Percentiles rank a stretch among this genome's conserved stretches.
These are phyloP conservation scores for Arion vulgaris DNA, from an alignment of 1,140 invertebrate species.

Conservation along the genomic window DNA sequence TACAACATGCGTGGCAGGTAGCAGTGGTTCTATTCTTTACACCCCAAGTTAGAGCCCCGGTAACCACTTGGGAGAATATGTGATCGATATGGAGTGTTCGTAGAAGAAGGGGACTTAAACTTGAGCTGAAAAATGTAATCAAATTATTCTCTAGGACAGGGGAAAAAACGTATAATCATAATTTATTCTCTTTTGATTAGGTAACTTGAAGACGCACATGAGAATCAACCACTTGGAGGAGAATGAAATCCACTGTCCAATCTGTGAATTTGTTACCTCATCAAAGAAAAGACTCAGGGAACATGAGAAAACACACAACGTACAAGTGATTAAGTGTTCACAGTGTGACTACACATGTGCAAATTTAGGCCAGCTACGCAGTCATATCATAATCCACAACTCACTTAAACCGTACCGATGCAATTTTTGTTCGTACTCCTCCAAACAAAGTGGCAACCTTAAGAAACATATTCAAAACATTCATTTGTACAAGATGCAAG, in stretches of 20 bases:
- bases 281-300: slow-evolving; percentile 55
- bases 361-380: slow-evolving; percentile 58
- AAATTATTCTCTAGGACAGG: no score
- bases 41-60: no score
- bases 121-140: no score
- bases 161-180: no score
- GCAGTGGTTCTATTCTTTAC: no score
- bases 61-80: no score
- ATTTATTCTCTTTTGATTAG: slow-evolving; percentile 47
- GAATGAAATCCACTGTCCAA: slow-evolving; percentile 54
- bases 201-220: slow-evolving; percentile 62
- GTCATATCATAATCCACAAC: slow-evolving; percentile 73
- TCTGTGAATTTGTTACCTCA: slow-evolving; percentile 57
- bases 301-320: slow-evolving; percentile 59
- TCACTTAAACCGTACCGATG: slow-evolving; percentile 71
- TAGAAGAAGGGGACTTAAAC: no score
- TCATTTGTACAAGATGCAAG: slow-evolving; percentile 53
- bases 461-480: slow-evolving; percentile 58
- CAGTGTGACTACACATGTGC: slow-evolving; percentile 56
- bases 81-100: no score
- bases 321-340: slow-evolving; percentile 46
- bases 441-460: slow-evolving; percentile 61
- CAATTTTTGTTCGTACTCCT: slow-evolving; percentile 66
- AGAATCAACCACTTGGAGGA: slow-evolving; percentile 59
- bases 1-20: no score